phyloP scores from a whole-genome alignment of 2,797 vertebrate genomes.

The Selene dorsalis region DNA sequence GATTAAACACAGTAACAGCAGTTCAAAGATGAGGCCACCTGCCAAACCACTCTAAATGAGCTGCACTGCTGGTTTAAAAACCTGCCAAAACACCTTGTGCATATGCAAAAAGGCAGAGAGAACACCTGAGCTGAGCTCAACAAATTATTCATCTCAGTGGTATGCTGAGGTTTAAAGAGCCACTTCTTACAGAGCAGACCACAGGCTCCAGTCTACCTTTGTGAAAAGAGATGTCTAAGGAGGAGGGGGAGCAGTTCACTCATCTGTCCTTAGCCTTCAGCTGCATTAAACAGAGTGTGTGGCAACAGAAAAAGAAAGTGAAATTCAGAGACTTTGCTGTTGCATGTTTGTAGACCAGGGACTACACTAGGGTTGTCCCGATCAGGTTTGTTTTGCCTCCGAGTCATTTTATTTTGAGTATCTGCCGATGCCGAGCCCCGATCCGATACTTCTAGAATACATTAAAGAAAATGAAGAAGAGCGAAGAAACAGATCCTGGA shows the following conservation, averaged over 20 bases:
- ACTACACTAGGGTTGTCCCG: no score
- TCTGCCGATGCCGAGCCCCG: no score
- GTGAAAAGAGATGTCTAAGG: neutral
- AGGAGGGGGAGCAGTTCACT: neutral
- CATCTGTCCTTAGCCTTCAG: neutral
- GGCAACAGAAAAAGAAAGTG: neutral
- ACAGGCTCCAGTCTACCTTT: neutral
- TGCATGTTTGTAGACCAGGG: neutral
- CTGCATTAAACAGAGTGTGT: neutral
- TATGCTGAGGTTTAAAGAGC: slow-evolving; percentile 1
- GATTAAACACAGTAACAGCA: neutral
- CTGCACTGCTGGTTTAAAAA: neutral
- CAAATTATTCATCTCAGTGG: neutral
- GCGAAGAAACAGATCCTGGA: no score
- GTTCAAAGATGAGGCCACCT: neutral
- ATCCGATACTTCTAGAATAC: no score
- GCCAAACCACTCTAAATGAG: neutral
- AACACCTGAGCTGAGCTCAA: neutral
- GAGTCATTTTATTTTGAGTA: no score
- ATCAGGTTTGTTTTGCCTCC: no score
- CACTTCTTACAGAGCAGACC: slow-evolving; percentile 7
- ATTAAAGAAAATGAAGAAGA: no score
- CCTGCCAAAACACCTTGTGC: neutral
- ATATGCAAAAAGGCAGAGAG: neutral
- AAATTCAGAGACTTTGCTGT: slow-evolving; percentile 20